Evolutionary conservation across 1,140 invertebrate genomes (phyloP), one percentile per base, ranked within the genome.

Genomic region (Drosophila nebulosa): DNA sequence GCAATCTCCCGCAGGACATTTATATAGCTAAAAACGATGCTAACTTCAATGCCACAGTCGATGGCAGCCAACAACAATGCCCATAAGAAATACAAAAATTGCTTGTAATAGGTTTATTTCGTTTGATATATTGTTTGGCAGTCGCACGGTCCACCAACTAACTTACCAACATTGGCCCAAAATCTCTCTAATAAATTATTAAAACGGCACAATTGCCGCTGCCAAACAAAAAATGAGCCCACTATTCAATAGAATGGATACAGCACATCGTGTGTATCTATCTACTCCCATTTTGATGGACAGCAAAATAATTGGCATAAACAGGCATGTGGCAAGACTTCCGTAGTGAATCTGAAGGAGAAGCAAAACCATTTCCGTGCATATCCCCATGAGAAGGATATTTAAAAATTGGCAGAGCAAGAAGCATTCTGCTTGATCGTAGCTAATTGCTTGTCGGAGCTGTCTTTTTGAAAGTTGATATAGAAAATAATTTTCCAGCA

Each of bases 171-270:
- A 21, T 50, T 74, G 67, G 67, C 24, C 18, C 56, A 64, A 83
- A 81, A 78, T 71, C 67, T 60, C 66, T 64, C 63, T 61, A 69
- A 86, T 85, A 69, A 80, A 86, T 85, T 85, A 85, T 85, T 85
- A 63, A 63, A 84, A 64, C 64, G 30, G 14, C 39, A 30, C 70
- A 74, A 68, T 75, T 74, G 73, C 39, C 53, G 64, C 32, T 58
- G 68, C 57, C 58, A 42, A 74, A 56, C 21, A 59, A 53, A 30
- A 39, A 74, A 74, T 42, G 14, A 42, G 2, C 16, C 6, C 4
- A 42, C 69, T 74, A 74, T 74, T 74, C 39, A 50, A 55, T 64
- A 32, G 55, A 57, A 50, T 24, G 24, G 59, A 22, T 27, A 4
- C 16, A 26, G 7, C 26, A 26, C 14, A 14, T 26, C n/a, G 4